Percentiles rank a stretch among this genome's conserved stretches.
phyloP scores from a whole-genome alignment of 2,797 vertebrate species.

The Sebastes hopkinsi region DNA sequence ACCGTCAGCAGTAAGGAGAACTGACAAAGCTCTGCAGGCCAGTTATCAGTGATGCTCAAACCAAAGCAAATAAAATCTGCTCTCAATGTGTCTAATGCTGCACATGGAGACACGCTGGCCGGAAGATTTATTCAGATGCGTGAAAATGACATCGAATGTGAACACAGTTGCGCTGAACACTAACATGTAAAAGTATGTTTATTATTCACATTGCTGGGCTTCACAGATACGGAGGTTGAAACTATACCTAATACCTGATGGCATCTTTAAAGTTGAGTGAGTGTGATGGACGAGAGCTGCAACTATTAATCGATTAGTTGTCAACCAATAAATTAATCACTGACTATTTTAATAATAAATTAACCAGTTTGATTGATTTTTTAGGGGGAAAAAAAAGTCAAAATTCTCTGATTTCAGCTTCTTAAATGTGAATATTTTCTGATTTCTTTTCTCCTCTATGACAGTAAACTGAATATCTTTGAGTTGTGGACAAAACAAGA shows the following conservation, averaged over 20 bases:
- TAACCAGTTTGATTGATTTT: rapidly evolving
- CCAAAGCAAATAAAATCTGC: constrained; percentile 17
- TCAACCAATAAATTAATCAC: too few species aligned
- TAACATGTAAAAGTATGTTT: not conserved
- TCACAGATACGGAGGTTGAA: not conserved
- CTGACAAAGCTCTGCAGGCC: constrained; percentile 22
- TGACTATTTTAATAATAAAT: too few species aligned
- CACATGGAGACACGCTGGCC: not conserved
- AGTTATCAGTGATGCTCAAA: constrained; percentile 6
- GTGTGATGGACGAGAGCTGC: too few species aligned
- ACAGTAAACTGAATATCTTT: too few species aligned
- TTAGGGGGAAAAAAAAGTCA: too few species aligned
- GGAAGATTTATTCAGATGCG: not conserved
- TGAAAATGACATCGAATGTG: not conserved
- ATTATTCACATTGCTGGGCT: not conserved
- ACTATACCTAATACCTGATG: not conserved
- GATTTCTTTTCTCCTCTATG: too few species aligned
- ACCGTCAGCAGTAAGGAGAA: constrained; percentile 25
- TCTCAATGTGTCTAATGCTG: not conserved
- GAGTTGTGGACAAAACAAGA: too few species aligned
- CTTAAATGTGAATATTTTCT: too few species aligned
- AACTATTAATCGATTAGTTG: too few species aligned
- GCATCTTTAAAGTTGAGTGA: not conserved
- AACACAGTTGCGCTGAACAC: not conserved
- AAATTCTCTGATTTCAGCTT: too few species aligned